Evolutionary conservation across 2,888 invertebrate genomes (phyloP).

Genomic region (Chrysopilus asiliformis): DNA sequence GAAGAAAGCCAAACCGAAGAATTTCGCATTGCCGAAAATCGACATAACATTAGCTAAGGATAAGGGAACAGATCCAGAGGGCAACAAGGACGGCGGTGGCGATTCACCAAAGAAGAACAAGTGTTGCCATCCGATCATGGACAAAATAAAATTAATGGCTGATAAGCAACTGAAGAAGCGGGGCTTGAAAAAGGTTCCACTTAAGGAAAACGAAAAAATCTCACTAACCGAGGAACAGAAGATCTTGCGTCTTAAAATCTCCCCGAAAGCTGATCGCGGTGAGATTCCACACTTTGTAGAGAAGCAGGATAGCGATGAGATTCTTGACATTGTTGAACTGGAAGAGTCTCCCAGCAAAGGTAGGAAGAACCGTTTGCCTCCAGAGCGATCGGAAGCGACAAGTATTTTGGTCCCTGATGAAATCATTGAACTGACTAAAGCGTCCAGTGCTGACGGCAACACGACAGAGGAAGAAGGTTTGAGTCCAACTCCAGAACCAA

Average conservation of each 20-base stretch:
- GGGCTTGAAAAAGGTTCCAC: conserved; percentile 23
- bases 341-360: conserved; percentile 35
- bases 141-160: conserved; percentile 49
- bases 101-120: conserved; percentile 40
- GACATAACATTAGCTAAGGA: no score
- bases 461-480: conserved; percentile 4
- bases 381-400: conserved; percentile 16
- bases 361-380: conserved; percentile 20
- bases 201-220: conserved; percentile 38
- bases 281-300: conserved; percentile 36
- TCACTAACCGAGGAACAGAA: conserved; percentile 39
- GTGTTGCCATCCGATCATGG: conserved; percentile 46
- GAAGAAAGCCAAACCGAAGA: conserved; percentile 18
- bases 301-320: conserved; percentile 36
- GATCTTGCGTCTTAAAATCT: conserved; percentile 45
- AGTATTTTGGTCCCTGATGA: conserved; percentile 32
- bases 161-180: conserved; percentile 45
- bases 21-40: no score
- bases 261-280: conserved; percentile 45
- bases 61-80: conserved; percentile 2
- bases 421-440: conserved; percentile 27
- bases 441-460: conserved; percentile 1
- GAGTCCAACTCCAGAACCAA: conserved; percentile 27
- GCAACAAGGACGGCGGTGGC: conserved; percentile 12
- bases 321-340: conserved; percentile 32